phyloP scores from a whole-genome alignment of 2,113 vertebrate species.

The Amblyornis subalaris region DNA sequence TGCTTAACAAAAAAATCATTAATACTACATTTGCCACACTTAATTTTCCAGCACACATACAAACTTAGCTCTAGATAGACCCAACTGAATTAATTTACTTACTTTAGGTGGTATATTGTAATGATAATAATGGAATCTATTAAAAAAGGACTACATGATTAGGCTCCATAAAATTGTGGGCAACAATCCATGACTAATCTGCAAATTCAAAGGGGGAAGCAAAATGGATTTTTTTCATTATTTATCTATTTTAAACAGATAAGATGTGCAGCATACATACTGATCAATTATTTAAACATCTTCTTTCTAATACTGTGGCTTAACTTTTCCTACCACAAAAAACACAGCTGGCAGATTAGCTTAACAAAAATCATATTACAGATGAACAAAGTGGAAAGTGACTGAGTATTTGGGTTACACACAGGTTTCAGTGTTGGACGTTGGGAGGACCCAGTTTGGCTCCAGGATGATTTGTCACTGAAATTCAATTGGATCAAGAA shows the following conservation, averaged over 20 bases:
- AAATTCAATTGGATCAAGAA: background rate
- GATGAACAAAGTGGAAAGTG: background rate
- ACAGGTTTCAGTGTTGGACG: background rate
- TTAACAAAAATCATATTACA: background rate
- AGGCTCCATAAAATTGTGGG: background rate
- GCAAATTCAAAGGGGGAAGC: background rate
- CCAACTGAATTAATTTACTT: conserved; percentile 30
- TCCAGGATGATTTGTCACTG: background rate
- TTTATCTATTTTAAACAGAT: conserved; percentile 7
- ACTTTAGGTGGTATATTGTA: conserved; percentile 7
- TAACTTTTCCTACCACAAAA: background rate
- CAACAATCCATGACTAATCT: conserved; percentile 46
- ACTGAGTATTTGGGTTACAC: background rate
- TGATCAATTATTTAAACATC: background rate
- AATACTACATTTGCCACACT: background rate
- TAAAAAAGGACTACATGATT: conserved; percentile 9
- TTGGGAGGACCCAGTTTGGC: background rate
- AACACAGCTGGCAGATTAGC: background rate
- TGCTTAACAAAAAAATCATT: background rate
- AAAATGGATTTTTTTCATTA: background rate
- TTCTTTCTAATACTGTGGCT: background rate
- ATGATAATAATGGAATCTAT: conserved; percentile 38
- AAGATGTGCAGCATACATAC: background rate
- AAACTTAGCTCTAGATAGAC: background rate
- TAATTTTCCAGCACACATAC: background rate